Base-by-base conservation (phyloP, 2,888 invertebrate genomes). In the Caenorhabditis sp. region DNA sequence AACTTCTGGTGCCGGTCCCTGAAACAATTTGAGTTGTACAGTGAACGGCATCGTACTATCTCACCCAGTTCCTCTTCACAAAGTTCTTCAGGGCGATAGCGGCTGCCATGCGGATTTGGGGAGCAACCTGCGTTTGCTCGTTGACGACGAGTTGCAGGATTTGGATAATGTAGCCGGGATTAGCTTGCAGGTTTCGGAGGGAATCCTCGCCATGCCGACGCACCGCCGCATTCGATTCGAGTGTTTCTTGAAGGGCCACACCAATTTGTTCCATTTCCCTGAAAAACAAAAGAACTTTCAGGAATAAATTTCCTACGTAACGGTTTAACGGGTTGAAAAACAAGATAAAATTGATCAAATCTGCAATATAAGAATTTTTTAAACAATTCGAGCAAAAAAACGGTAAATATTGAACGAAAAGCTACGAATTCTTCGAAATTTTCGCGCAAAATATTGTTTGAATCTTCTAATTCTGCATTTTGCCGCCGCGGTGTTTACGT, bases 1-100 rank as follows among this genome's bases (percentile, higher is more conserved):
- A 15, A 81, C 76, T 56, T 81, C 83, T 17, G 81, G 78, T 2
- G 79, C 77, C 1, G 77, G 78, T n/a, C 81, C 80, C 80, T 85
- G 52, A 13, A 79, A 27, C 15, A 30, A 26, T 48, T 56, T 45
- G 3, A 13, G 2, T 22, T 4, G n/a, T 22, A n/a, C n/a, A n/a
- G n/a, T n/a, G n/a, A n/a, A n/a, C n/a, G n/a, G n/a, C n/a, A n/a
- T n/a, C n/a, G n/a, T n/a, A n/a, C 9, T 46, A 17, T 41, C 80
- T 7, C 46, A 89, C 88, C 99, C 99, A 99, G 90, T 98, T 96
- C 61, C 96, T 92, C 90, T 96, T 97, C 22, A 97, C 93, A 89
- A 94, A 97, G 90, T 99, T 99, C 90, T 99, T 99, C 89, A 99
- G 95, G 0, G 94, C 94, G 74, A 99, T 93, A 9, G 97, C 94